These are phyloP conservation scores for Palythoa grandiflora DNA, from an alignment of 92 coral and sea anemone species.

Conservation along the genomic window DNA sequence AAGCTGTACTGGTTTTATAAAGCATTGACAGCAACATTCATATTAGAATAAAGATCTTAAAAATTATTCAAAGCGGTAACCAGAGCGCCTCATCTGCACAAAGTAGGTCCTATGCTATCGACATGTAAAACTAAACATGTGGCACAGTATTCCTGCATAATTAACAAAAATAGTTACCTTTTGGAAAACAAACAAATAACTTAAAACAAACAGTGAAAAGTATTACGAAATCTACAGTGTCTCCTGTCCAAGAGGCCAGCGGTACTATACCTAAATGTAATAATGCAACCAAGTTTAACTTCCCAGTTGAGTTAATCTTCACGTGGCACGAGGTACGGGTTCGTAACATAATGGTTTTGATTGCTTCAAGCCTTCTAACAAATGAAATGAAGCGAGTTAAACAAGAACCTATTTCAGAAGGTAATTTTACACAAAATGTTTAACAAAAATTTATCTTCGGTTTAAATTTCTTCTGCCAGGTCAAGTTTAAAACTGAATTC, in stretches of 20 bases:
- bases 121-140: too few relatives aligned
- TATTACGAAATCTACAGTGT: neutral
- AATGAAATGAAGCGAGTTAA: constrained; percentile 16
- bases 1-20: too few relatives aligned
- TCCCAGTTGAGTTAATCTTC: constrained; percentile 18
- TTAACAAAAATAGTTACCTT: too few relatives aligned
- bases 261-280: neutral
- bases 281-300: neutral
- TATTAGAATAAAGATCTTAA: too few relatives aligned
- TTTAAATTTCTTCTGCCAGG: neutral
- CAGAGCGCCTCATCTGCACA: too few relatives aligned
- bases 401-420: constrained; percentile 22
- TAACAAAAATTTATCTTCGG: neutral
- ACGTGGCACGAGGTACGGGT: neutral
- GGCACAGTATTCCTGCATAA: too few relatives aligned
- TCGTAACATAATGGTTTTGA: constrained; percentile 20
- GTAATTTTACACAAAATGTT: neutral
- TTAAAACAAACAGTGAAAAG: neutral
- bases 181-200: neutral
- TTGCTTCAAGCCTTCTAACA: neutral
- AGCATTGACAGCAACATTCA: too few relatives aligned
- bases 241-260: constrained; percentile 37
- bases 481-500: neutral
- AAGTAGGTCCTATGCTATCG: too few relatives aligned
- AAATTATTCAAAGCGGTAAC: too few relatives aligned